These are phyloP conservation scores for Oscheius sp. DNA, from an alignment of 2,888 invertebrate species.

Conservation along the genomic window DNA sequence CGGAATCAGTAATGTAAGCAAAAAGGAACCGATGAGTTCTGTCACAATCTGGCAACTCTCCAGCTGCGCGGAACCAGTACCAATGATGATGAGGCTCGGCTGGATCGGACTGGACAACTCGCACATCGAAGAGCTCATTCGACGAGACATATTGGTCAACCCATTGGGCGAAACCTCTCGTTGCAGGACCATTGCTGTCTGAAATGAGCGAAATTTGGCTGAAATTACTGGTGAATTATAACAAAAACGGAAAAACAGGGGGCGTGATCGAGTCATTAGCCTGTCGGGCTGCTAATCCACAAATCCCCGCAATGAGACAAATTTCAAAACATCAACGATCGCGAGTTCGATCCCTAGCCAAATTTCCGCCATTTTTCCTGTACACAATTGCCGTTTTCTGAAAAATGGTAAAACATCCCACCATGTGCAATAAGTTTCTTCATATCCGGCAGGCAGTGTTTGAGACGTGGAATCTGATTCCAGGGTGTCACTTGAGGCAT, in stretches of 20 bases:
- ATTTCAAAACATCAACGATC: too few species aligned
- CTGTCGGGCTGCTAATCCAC: too few species aligned
- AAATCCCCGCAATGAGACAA: too few species aligned
- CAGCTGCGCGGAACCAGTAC: not conserved
- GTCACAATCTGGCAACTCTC: not conserved
- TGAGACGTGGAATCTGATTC: slow-evolving; percentile 32
- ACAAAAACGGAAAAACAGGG: too few species aligned
- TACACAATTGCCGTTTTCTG: too few species aligned
- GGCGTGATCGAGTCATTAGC: too few species aligned
- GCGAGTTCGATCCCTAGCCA: too few species aligned
- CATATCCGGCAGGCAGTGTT: slow-evolving; percentile 39
- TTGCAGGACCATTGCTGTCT: not conserved
- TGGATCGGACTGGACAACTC: not conserved
- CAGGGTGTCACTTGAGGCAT: slow-evolving; percentile 53
- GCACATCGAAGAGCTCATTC: slow-evolving; percentile 1
- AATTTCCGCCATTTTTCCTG: too few species aligned
- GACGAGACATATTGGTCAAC: not conserved
- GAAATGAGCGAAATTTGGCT: slow-evolving; percentile 1
- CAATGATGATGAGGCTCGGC: not conserved
- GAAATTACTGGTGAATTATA: slow-evolving; percentile 40
- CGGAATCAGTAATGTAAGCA: not conserved
- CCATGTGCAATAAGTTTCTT: slow-evolving; percentile 40
- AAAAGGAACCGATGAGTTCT: not conserved
- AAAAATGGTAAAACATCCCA: too few species aligned
- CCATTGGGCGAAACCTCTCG: not conserved